These are phyloP conservation scores for Blastomussa wellsi DNA, from an alignment of 92 coral and sea anemone genomes.

Conservation along the genomic window DNA sequence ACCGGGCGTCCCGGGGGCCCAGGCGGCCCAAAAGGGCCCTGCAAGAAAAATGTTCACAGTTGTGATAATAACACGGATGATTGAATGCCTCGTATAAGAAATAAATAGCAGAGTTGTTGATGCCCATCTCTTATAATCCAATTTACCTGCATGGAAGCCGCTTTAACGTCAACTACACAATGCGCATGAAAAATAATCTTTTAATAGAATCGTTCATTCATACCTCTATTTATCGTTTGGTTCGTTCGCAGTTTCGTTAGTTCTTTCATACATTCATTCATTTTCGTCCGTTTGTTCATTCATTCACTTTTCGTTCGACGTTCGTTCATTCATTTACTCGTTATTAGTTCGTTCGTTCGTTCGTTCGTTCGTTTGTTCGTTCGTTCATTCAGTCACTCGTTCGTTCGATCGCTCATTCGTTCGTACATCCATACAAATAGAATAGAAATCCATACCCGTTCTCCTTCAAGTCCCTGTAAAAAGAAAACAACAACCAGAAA, in stretches of 20 bases:
- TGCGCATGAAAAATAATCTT: no score
- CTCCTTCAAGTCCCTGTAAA: slow-evolving; percentile 50
- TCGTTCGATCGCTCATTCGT: not conserved
- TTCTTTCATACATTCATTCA: not conserved
- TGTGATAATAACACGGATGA: not conserved
- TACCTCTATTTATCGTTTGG: not conserved
- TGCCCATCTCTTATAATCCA: no score
- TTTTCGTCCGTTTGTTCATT: not conserved
- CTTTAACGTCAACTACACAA: no score
- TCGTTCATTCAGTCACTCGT: not conserved
- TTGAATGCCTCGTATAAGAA: no score
- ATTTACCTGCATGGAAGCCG: no score
- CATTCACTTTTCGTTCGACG: not conserved
- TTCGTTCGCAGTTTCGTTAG: not conserved
- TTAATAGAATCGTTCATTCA: not conserved
- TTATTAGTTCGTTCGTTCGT: not conserved
- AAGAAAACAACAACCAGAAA: not conserved
- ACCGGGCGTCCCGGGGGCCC: slow-evolving; percentile 85
- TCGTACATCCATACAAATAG: not conserved
- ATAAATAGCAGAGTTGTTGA: no score
- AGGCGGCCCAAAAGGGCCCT: slow-evolving; percentile 76
- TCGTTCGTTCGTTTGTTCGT: not conserved
- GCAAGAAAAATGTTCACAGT: not conserved
- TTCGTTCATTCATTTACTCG: not conserved
- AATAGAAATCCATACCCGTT: slow-evolving; percentile 33